These are phyloP conservation scores for Triops cancriformis DNA, from an alignment of 1,140 invertebrate species.

Conservation along the genomic window DNA sequence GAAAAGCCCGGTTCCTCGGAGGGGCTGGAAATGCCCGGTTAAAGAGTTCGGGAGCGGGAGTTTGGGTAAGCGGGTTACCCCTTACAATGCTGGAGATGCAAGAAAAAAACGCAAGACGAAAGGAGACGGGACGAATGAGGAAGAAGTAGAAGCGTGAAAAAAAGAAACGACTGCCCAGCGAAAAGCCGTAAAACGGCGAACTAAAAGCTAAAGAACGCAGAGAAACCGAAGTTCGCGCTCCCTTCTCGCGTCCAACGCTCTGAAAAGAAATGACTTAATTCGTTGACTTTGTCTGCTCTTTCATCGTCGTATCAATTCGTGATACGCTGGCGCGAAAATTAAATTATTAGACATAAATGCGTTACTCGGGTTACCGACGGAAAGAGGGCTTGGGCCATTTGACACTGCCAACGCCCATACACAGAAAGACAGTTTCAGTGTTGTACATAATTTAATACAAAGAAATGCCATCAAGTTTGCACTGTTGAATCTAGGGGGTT, in stretches of 20 bases:
- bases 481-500: neutral
- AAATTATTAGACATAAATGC: neutral
- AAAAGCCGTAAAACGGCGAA: neutral
- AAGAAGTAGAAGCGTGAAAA: neutral
- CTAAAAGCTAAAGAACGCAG: neutral
- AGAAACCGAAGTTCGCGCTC: neutral
- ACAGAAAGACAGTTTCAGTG: neutral
- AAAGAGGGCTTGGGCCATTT: neutral
- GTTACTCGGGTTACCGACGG: no score
- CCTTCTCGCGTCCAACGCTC: neutral
- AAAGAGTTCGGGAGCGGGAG: constrained; percentile 8
- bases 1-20: neutral
- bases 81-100: neutral
- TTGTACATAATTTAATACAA: neutral
- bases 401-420: neutral
- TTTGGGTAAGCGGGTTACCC: constrained; percentile 9
- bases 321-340: neutral
- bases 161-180: neutral
- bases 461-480: neutral
- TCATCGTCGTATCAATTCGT: neutral
- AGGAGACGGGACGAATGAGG: neutral
- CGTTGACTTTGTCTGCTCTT: neutral
- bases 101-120: neutral
- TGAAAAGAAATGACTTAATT: neutral
- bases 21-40: constrained; percentile 4